Base-by-base conservation (phyloP, 1,140 invertebrate species). In the Medauroidea extradentata region DNA sequence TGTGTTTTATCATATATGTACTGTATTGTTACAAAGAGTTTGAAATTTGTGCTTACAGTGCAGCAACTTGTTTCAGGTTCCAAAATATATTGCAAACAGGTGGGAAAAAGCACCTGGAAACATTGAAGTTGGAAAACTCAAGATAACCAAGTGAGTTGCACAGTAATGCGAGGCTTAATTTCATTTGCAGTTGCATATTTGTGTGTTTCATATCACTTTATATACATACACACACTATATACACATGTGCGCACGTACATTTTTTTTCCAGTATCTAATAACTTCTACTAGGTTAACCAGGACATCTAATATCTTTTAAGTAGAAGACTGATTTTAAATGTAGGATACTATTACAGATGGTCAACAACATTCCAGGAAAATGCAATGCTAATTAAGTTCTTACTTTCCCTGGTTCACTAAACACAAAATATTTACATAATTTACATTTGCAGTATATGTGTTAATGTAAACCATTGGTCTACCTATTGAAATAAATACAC, bases 21-120 rank as follows among this genome's bases (percentile, higher is more conserved):
- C n/a, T n/a, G n/a, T n/a, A n/a, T n/a, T n/a, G n/a, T n/a, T n/a
- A n/a, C n/a, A n/a, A n/a, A n/a, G n/a, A n/a, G n/a, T n/a, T n/a
- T n/a, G n/a, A n/a, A n/a, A n/a, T n/a, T n/a, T n/a, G n/a, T n/a
- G n/a, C n/a, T n/a, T n/a, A n/a, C n/a, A n/a, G n/a, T n/a, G n/a
- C n/a, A n/a, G 19, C 16, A 29, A 18, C 1, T 43, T 60, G 49
- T 64, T 73, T 41, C 59, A 83, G 80, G 80, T 84, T 21, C 95
- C 95, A 2, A 98, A 98, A 79, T 98, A 96, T 78, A 88, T 98
- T 63, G 89, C 93, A 2, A 90, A 88, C 61, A 85, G 87, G 76
- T 96, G 93, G 93, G 87, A 93, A 67, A 91, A 90, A 74, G 87
- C 89, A 42, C 81, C 85, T 21, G 85, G 83, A 27, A 84, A 85